These are phyloP conservation scores for Colinus virginianus DNA, from an alignment of 2,113 vertebrate species.

Conservation along the genomic window DNA sequence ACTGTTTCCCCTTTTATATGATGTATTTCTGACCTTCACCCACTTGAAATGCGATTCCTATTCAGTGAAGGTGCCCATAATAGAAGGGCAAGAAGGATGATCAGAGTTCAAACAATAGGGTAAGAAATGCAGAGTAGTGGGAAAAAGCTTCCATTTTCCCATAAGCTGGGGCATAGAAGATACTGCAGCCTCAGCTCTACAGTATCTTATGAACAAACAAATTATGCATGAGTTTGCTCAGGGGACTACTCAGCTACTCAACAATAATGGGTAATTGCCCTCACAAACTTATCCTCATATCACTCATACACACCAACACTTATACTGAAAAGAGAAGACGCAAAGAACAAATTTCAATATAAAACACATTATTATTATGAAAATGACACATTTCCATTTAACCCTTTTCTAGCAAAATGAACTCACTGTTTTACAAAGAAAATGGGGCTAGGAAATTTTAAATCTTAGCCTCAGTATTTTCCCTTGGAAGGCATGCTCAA, in stretches of 20 bases:
- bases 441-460: conserved; percentile 42
- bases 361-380: conserved; percentile 74
- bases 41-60: conserved; percentile 43
- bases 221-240: conserved; percentile 80
- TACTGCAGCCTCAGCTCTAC: conserved; percentile 71
- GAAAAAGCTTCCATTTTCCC: conserved; percentile 67
- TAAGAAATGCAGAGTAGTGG: conserved; percentile 60
- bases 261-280: conserved; percentile 81
- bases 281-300: conserved; percentile 75
- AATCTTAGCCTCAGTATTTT: conserved; percentile 54
- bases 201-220: conserved; percentile 80
- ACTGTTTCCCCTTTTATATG: conserved; percentile 37
- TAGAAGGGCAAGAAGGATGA: conserved; percentile 53
- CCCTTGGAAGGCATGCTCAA: conserved; percentile 63
- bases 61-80: conserved; percentile 33
- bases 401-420: conserved; percentile 59
- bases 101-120: conserved; percentile 73
- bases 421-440: neutral
- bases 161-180: conserved; percentile 58
- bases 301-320: conserved; percentile 74
- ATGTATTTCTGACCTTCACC: conserved; percentile 64
- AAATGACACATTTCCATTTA: conserved; percentile 76
- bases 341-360: conserved; percentile 75
- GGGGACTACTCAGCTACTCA: conserved; percentile 76
- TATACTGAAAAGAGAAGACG: conserved; percentile 65